These are phyloP conservation scores for Anguilla japonica DNA, from an alignment of 2,113 vertebrate species.

Conservation along the genomic window DNA sequence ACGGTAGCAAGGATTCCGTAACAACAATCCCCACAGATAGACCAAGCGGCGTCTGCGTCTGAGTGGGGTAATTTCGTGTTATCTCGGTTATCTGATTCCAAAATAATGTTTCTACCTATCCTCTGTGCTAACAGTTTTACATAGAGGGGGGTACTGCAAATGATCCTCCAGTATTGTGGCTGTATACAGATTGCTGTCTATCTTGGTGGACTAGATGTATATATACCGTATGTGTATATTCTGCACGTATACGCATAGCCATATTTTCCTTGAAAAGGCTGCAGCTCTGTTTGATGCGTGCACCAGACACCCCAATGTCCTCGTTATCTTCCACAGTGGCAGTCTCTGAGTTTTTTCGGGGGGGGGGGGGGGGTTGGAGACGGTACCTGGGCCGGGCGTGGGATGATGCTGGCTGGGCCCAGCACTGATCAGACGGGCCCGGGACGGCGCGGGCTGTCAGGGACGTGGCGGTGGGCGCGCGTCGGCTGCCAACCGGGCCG, in stretches of 20 bases:
- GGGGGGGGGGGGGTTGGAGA: neutral
- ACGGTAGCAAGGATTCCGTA: neutral
- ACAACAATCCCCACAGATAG: too few relatives aligned
- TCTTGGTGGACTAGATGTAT: too few relatives aligned
- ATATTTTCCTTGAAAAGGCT: constrained; percentile 33
- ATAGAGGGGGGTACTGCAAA: too few relatives aligned
- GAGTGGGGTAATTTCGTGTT: too few relatives aligned
- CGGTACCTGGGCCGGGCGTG: neutral
- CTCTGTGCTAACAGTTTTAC: too few relatives aligned
- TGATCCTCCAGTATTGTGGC: too few relatives aligned
- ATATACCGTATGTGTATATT: neutral
- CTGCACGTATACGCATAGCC: too few relatives aligned
- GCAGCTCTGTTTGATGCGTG: neutral
- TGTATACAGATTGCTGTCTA: too few relatives aligned
- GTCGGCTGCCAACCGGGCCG: neutral
- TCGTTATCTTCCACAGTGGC: constrained; percentile 32
- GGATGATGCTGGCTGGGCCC: neutral
- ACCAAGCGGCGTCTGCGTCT: too few relatives aligned
- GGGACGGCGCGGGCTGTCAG: neutral
- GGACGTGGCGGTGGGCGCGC: neutral
- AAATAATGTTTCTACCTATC: too few relatives aligned
- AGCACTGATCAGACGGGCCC: neutral
- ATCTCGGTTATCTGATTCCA: too few relatives aligned
- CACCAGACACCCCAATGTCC: constrained; percentile 10
- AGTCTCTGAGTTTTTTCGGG: neutral